Conservation (phyloP, 30 jellyfish, hydroid and myxozoan genomes). For the Calvadosia cruxmelitensis region DNA sequence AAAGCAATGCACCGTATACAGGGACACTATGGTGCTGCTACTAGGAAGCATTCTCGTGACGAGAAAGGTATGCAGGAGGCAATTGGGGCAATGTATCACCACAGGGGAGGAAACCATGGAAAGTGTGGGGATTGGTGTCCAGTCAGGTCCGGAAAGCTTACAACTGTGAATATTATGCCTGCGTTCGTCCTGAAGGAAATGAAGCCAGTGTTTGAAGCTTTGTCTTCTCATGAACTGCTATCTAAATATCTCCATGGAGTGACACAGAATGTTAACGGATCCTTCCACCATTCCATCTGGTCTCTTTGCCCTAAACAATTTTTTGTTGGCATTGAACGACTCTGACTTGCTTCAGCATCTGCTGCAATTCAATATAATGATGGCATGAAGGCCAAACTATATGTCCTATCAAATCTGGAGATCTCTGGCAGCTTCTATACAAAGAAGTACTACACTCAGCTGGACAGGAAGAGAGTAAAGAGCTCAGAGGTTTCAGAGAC, state of each 20-base stretch:
- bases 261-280: background rate
- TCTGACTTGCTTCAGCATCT: background rate
- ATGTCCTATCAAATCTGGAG: too few relatives aligned
- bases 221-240: background rate
- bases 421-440: too few relatives aligned
- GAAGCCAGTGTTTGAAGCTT: conserved; percentile 1
- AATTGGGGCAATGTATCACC: conserved; percentile 9
- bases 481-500: background rate
- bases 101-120: conserved; percentile 4
- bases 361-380: too few relatives aligned
- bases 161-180: background rate
- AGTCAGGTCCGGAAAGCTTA: background rate
- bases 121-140: conserved; percentile 14
- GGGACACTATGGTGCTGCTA: conserved; percentile 13
- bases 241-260: background rate
- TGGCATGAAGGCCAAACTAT: background rate
- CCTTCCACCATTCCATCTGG: background rate
- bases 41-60: conserved; percentile 6
- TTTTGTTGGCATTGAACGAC: background rate
- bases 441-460: background rate
- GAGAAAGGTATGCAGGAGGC: conserved; percentile 4
- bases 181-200: background rate
- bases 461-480: conserved; percentile 1
- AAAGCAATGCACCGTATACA: conserved; percentile 7
- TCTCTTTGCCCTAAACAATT: background rate